Conservation (phyloP, 2,113 vertebrate species). For the Nycticebus coucang region DNA sequence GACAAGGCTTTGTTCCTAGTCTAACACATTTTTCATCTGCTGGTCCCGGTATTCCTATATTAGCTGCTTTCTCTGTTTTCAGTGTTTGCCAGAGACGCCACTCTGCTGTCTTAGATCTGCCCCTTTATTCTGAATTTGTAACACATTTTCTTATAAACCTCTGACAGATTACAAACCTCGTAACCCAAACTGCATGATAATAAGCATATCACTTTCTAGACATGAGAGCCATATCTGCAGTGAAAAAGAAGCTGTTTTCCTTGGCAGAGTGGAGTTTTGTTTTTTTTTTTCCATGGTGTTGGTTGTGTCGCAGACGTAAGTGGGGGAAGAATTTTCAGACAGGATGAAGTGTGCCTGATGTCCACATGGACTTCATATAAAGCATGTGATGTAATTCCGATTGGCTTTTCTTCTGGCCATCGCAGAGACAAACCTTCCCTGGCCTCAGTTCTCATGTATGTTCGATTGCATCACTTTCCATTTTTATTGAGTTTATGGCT, state of each 20-base stretch:
- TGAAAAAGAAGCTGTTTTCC: conserved; percentile 69
- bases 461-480: conserved; percentile 70
- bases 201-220: conserved; percentile 66
- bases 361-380: conserved; percentile 72
- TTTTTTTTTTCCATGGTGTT: conserved; percentile 68
- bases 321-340: conserved; percentile 71
- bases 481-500: conserved; percentile 71
- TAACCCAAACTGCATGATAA: conserved; percentile 63
- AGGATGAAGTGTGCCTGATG: conserved; percentile 79
- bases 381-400: conserved; percentile 68
- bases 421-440: conserved; percentile 65
- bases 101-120: background rate
- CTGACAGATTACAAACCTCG: conserved; percentile 56
- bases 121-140: conserved; percentile 57
- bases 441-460: conserved; percentile 64
- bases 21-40: conserved; percentile 6
- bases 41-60: background rate
- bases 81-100: background rate
- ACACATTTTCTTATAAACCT: conserved; percentile 67
- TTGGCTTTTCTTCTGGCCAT: conserved; percentile 72
- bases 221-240: conserved; percentile 53
- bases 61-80: background rate
- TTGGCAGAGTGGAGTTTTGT: conserved; percentile 44
- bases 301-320: conserved; percentile 72
- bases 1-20: conserved; percentile 33